Evolutionary conservation across 2,113 vertebrate genomes (phyloP), one percentile per base, ranked within the genome.

Genomic region (Astatotilapia flaviijosephi): DNA sequence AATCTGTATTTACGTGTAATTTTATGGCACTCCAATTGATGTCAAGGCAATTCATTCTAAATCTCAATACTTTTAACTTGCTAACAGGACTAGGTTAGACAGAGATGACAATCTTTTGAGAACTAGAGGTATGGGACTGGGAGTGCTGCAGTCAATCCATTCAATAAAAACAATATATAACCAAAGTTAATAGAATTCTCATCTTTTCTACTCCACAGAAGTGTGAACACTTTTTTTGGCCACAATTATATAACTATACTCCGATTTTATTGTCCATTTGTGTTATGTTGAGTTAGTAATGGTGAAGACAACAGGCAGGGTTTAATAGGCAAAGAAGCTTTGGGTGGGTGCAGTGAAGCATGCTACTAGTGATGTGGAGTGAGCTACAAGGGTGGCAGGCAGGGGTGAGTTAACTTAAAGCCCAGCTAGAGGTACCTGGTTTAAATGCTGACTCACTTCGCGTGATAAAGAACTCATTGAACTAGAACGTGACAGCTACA

Each of bases 401-500:
- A n/a, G 79, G 79, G 60, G 19, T 82, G 88, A 86, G 86, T 83
- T 79, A 79, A 9, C 88, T 92, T 80, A 85, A 93, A 87, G 56
- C 95, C 97, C 97, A 96, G 97, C 97, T 96, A 94, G 90, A 96
- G 93, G 97, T 98, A 98, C 98, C 98, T 99, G 98, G 93, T 98
- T 97, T 95, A 99, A 97, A 97, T 98, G 98, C 97, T 97, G 98
- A 98, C 98, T 98, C 95, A 99, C 98, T 98, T 99, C 98, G 58
- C 97, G 97, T 93, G 98, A 99, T 96, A 99, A 97, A 95, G 98
- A 98, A 96, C 98, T 99, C 98, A 98, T 97, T 95, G 98, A 99
- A 96, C 98, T 98, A 97, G 98, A 99, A 96, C 98, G 97, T 89
- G 98, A 99, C 92, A 98, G 98, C 98, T 99, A 96, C 95, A 97